Conservation (phyloP, 2,888 invertebrate species). For the Hydraecia micacea region DNA sequence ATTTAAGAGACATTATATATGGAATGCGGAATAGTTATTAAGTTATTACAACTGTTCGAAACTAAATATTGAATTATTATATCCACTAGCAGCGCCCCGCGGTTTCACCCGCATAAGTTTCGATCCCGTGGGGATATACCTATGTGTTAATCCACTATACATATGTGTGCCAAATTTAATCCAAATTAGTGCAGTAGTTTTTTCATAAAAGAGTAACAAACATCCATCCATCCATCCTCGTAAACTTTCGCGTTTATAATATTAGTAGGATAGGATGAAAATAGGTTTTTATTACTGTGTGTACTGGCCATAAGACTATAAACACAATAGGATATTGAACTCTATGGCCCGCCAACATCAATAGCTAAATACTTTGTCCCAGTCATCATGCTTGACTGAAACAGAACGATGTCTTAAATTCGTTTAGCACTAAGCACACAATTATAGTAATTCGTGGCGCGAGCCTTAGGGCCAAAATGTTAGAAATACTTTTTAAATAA, state of each 20-base stretch:
- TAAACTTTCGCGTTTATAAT: too few species aligned
- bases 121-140: not conserved
- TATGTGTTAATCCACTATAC: not conserved
- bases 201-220: too few species aligned
- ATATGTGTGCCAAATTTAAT: not conserved
- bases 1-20: constrained; percentile 5
- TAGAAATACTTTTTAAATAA: not conserved
- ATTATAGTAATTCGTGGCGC: not conserved
- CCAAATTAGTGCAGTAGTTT: too few species aligned
- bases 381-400: not conserved
- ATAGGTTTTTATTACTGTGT: not conserved
- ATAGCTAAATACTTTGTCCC: not conserved
- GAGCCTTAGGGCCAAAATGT: too few species aligned
- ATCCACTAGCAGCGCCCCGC: not conserved
- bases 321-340: not conserved
- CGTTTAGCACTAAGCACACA: not conserved
- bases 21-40: not conserved
- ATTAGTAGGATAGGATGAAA: not conserved
- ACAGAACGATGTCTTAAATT: not conserved
- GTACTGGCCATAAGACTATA: not conserved
- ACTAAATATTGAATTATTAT: constrained; percentile 8
- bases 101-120: not conserved
- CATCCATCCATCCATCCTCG: too few species aligned
- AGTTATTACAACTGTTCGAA: not conserved
- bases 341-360: not conserved